A percentile compares a stretch with the other conserved stretches of the same genome.
phyloP scores from a whole-genome alignment of 2,888 invertebrate genomes.

The Lasioglossum villosulum region DNA sequence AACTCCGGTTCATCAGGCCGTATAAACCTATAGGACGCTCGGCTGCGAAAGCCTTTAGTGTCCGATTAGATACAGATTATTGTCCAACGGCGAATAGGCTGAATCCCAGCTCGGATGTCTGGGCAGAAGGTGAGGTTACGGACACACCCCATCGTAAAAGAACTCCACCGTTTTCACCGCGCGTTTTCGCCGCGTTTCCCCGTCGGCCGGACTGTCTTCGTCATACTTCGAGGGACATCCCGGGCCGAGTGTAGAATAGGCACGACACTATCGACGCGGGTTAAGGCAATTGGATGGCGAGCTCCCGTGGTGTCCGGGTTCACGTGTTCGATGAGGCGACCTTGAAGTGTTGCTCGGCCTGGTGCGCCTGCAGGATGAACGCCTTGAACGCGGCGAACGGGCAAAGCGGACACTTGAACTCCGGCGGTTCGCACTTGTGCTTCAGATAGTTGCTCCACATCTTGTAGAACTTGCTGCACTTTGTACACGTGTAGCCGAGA shows the following conservation, averaged over 20 bases:
- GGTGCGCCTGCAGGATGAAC: conserved; percentile 84
- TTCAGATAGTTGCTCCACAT: conserved; percentile 85
- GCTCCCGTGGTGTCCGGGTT: conserved; percentile 40
- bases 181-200: not conserved
- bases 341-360: conserved; percentile 84
- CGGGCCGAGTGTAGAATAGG: conserved; percentile 33
- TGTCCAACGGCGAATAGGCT: not conserved
- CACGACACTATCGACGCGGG: conserved; percentile 54
- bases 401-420: conserved; percentile 83
- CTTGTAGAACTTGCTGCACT: conserved; percentile 85
- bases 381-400: conserved; percentile 84
- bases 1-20: not conserved
- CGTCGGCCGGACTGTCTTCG: not conserved
- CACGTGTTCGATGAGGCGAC: conserved; percentile 80
- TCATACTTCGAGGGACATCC: not conserved
- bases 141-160: not conserved
- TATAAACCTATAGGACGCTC: not conserved
- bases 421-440: conserved; percentile 84
- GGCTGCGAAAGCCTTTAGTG: not conserved
- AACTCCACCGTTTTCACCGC: not conserved
- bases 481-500: conserved; percentile 84
- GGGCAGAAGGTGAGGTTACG: not conserved
- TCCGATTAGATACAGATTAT: not conserved
- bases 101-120: not conserved
- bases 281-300: conserved; percentile 63